Evolutionary conservation across 2,888 invertebrate species (phyloP), one percentile per base, ranked within the genome.

Genomic region (Drosophila meridionalis): DNA sequence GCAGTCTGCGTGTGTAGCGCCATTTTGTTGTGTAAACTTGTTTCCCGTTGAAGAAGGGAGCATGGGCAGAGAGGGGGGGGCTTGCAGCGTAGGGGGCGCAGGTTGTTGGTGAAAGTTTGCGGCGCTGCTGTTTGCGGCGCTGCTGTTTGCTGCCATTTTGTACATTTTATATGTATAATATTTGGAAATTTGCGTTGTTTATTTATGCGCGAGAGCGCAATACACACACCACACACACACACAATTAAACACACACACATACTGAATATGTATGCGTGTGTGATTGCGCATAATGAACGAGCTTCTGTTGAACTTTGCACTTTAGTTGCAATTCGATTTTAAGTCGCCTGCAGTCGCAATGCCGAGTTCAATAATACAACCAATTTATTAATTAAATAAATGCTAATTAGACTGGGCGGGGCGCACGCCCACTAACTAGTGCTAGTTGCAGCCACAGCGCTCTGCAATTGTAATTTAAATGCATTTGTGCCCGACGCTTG

Each of bases 21-120:
- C 89, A 87, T 85, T 89, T 84, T 87, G 89, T 77, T 89, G 82
- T 87, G 82, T 76, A 77, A 87, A 80, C 82, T 85, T 77, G 69
- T 72, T 80, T 48, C 20, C 20, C 64, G 11, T 30, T n/a, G 48
- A n/a, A 55, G 26, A 38, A 20, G 20, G 53, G 7, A 28, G 28
- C 47, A 14, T 52, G 0, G 30, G 47, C 12, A 30, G 28, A 53
- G 28, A 4, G 12, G 20, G n/a, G n/a, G n/a, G n/a, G n/a, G n/a
- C n/a, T n/a, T n/a, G n/a, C n/a, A n/a, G n/a, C n/a, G n/a, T n/a
- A n/a, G n/a, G n/a, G n/a, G 28, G 12, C 14, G 20, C 30, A 56
- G 36, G 32, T 52, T 34, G 78, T 43, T 71, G 59, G 40, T 38
- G 67, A 86, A 83, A 89, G 71, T 87, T 86, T 78, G 50, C 52